These are phyloP conservation scores for Notoglanidium macrostoma DNA, from an alignment of 2,797 vertebrate species.

Conservation along the genomic window DNA sequence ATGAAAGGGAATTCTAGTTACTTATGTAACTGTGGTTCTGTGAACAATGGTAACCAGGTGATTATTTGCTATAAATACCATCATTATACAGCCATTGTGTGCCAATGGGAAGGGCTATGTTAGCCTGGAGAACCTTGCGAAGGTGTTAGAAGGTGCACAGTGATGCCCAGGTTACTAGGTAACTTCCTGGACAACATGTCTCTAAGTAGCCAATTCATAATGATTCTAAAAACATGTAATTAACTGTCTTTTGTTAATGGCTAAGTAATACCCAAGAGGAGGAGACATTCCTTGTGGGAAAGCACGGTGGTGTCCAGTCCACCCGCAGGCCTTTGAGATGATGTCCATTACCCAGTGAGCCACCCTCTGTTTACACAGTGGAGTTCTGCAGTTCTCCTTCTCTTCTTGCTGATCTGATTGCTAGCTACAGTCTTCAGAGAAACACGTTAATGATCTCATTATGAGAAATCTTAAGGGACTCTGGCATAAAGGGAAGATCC, in stretches of 20 bases:
- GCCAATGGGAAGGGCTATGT: neutral
- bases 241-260: slow-evolving; percentile 4
- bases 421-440: neutral
- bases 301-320: neutral
- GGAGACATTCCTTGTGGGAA: neutral
- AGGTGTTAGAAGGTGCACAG: too few relatives aligned
- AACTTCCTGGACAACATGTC: neutral
- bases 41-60: neutral
- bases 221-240: neutral
- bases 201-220: neutral
- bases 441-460: neutral
- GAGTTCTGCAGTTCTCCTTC: neutral
- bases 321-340: neutral
- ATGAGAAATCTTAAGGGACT: neutral
- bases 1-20: neutral
- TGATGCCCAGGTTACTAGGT: neutral
- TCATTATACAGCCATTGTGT: neutral
- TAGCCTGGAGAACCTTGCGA: neutral
- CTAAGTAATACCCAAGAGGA: neutral
- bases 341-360: neutral
- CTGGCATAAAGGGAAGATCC: neutral
- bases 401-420: neutral
- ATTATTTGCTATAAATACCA: slow-evolving; percentile 1
- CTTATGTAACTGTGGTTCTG: neutral
- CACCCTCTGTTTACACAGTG: neutral